Base-by-base conservation (phyloP, 1,140 invertebrate genomes). In the Rhagoletis pomonella region DNA sequence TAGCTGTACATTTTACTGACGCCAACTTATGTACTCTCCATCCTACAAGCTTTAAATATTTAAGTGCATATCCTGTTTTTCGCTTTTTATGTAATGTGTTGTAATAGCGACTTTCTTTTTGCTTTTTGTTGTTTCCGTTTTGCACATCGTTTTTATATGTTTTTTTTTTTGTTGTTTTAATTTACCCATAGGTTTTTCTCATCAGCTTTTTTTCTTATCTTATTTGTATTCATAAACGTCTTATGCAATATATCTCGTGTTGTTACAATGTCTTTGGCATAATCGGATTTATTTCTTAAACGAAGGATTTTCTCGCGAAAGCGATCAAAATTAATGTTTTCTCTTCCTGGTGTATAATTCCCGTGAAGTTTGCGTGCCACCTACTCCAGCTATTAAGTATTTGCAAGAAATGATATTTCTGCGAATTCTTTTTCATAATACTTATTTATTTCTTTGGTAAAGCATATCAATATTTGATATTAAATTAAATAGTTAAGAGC, bases 51-150 rank as follows among this genome's bases (percentile, higher is more conserved):
- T 55, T 50, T 81, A 55, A 55, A 81, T 81, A 73, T 55, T 81
- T 81, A 81, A 81, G 50, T n/a, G 7, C 73, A 19, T 10, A 6
- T 55, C 47, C 73, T 55, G n/a, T 19, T 55, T 50, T n/a, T n/a
- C 29, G 12, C 10, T 29, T 19, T 81, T 44, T 12, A 2, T 17
- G 4, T 44, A 73, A 73, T 47, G 67, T 73, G 6, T n/a, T 47
- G 73, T 81, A 55, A 81, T 81, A 7, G 47, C 73, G 73, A 81
- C 9, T 81, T 81, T n/a, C 44, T 47, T 77, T 77, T 39, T 77
- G 10, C 17, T 67, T 77, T 55, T 55, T 19, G 14, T 50, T 67
- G 3, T 67, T 67, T 67, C 39, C n/a, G 1, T 2, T 77, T 73
- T 73, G 0, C 0, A 14, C 3, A 44, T 47, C 42, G 67, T 42